These are phyloP conservation scores for Spisula subtruncata DNA, from an alignment of 2,888 invertebrate genomes.

Conservation along the genomic window DNA sequence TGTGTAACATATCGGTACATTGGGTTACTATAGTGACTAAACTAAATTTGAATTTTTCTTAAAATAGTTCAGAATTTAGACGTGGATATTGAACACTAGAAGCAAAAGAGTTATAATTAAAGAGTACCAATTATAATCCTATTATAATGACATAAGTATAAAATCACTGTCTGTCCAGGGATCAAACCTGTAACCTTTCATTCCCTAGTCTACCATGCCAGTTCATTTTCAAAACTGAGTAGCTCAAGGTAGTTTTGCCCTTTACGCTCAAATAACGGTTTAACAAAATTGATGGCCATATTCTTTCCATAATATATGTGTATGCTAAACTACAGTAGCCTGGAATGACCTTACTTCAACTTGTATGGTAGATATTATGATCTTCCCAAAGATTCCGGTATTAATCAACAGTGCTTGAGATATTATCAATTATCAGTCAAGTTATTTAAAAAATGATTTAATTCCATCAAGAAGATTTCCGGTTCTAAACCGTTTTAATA, in stretches of 20 bases:
- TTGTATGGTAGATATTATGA: too few species aligned
- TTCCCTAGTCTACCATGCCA: not conserved
- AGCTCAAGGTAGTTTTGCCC: too few species aligned
- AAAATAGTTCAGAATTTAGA: too few species aligned
- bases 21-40: too few species aligned
- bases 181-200: not conserved
- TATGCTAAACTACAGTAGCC: too few species aligned
- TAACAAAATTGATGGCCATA: not conserved
- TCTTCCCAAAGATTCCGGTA: not conserved
- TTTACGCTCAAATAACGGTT: not conserved
- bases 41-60: too few species aligned
- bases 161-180: too few species aligned
- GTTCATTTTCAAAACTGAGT: too few species aligned
- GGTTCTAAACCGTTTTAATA: not conserved
- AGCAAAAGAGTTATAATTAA: too few species aligned
- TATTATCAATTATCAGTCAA: constrained; percentile 3
- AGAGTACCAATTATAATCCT: not conserved
- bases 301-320: not conserved
- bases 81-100: too few species aligned
- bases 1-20: too few species aligned
- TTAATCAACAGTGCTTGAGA: not conserved
- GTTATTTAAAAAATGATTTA: constrained; percentile 20
- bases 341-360: not conserved
- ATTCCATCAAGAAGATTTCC: not conserved
- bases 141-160: not conserved